These are phyloP conservation scores for Triplophysa tibetana DNA, from an alignment of 2,113 vertebrate species.

Conservation along the genomic window DNA sequence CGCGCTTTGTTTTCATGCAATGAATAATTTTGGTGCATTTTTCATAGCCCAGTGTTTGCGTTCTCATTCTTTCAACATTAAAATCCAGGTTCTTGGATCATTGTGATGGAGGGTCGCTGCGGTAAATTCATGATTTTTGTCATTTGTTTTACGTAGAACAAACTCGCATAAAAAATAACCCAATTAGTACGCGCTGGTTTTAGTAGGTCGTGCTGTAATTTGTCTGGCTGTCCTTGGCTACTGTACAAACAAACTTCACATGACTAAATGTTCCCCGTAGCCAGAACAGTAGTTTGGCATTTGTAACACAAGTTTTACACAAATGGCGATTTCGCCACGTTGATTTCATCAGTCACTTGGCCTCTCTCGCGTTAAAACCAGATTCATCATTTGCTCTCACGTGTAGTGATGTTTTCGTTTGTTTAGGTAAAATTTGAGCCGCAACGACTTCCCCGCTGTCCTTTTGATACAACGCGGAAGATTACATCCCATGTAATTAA, in stretches of 20 bases:
- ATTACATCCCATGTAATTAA: conserved; percentile 37
- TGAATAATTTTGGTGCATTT: no score
- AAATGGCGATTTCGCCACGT: background rate
- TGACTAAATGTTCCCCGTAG: background rate
- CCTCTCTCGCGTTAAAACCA: background rate
- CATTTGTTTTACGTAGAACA: background rate
- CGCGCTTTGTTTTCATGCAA: no score
- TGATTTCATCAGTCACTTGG: background rate
- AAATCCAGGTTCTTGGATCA: no score
- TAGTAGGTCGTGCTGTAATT: background rate
- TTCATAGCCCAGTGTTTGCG: background rate
- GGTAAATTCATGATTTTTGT: background rate
- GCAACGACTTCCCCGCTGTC: conserved; percentile 27
- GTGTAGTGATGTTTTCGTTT: background rate
- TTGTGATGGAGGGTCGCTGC: no score
- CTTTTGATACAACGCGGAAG: conserved; percentile 5
- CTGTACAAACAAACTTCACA: background rate
- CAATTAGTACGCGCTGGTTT: background rate
- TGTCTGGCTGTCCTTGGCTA: background rate
- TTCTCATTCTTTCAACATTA: no score
- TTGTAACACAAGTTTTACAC: background rate
- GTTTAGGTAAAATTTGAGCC: conserved; percentile 18
- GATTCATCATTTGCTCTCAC: background rate
- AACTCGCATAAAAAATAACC: no score
- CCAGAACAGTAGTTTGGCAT: background rate